Conservation (phyloP, 2,888 invertebrate species). For the Watsonalla binaria region DNA sequence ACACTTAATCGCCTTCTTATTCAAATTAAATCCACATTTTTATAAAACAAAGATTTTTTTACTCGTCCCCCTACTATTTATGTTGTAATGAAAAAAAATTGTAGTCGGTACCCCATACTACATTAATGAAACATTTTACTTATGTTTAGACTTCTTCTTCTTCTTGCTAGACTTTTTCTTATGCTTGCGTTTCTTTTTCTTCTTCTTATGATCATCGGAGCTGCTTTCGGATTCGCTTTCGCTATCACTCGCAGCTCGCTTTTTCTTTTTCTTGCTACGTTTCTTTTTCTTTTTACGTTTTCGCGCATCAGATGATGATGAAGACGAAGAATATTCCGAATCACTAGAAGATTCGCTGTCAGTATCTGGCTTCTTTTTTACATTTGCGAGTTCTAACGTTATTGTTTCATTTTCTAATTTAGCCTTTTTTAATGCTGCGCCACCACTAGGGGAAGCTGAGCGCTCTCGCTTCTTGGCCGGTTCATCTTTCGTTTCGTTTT, state of each 20-base stretch:
- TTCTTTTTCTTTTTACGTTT: conserved; percentile 82
- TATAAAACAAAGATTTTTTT: conserved; percentile 12
- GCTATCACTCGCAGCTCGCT: conserved; percentile 80
- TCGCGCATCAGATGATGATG: conserved; percentile 73
- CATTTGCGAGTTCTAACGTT: conserved; percentile 70
- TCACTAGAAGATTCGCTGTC: conserved; percentile 66
- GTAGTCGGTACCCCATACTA: neutral
- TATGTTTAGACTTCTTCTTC: conserved; percentile 83
- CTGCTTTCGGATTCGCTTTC: conserved; percentile 82
- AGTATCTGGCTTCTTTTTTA: conserved; percentile 67
- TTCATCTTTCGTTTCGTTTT: conserved; percentile 81
- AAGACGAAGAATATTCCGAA: conserved; percentile 72
- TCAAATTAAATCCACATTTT: conserved; percentile 10
- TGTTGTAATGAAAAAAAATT: conserved; percentile 1
- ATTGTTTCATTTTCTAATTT: conserved; percentile 65
- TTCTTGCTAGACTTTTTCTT: conserved; percentile 85
- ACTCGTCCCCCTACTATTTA: conserved; percentile 4
- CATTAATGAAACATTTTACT: conserved; percentile 34
- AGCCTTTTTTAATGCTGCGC: conserved; percentile 48
- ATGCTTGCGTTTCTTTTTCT: conserved; percentile 83
- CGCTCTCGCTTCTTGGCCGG: conserved; percentile 58
- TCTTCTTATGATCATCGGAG: conserved; percentile 82
- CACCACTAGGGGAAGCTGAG: conserved; percentile 43
- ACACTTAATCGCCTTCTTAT: conserved; percentile 10
- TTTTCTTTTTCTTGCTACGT: conserved; percentile 79